A percentile compares a stretch with the other conserved stretches of the same genome.
Evolutionary conservation across 2,797 vertebrate species (phyloP).

Genomic region (Rhinatrema bivittatum): DNA sequence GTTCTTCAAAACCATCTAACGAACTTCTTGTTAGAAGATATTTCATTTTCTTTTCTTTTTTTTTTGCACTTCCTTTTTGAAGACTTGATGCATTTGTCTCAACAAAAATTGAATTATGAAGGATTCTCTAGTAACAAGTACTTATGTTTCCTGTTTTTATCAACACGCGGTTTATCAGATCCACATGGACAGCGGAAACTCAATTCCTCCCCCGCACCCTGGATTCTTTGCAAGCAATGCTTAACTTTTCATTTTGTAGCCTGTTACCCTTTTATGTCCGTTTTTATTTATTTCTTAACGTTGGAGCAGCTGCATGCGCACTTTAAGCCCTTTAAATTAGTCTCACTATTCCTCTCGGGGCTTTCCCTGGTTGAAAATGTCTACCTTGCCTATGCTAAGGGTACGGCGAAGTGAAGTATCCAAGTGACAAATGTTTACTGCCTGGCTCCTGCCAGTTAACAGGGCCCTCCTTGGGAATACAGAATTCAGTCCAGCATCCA

Average conservation of each 20-base stretch:
- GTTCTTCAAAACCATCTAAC: conserved; percentile 25
- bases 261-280: too few relatives aligned
- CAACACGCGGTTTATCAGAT: neutral
- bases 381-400: neutral
- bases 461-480: neutral
- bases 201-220: neutral
- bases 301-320: conserved; percentile 20
- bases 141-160: conserved; percentile 13
- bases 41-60: conserved; percentile 44
- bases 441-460: neutral
- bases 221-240: too few relatives aligned
- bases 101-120: conserved; percentile 22
- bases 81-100: conserved; percentile 51
- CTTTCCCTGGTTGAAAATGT: too few relatives aligned
- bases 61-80: conserved; percentile 63
- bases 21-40: conserved; percentile 17
- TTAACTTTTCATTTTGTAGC: too few relatives aligned
- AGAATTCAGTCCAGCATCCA: neutral
- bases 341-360: neutral
- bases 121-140: conserved; percentile 1
- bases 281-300: too few relatives aligned
- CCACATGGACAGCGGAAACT: neutral
- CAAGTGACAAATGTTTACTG: too few relatives aligned
- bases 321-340: conserved; percentile 4
- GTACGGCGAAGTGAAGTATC: too few relatives aligned